These are phyloP conservation scores for Rhinopomastus cyanomelas DNA, from an alignment of 2,113 vertebrate genomes.

Conservation along the genomic window DNA sequence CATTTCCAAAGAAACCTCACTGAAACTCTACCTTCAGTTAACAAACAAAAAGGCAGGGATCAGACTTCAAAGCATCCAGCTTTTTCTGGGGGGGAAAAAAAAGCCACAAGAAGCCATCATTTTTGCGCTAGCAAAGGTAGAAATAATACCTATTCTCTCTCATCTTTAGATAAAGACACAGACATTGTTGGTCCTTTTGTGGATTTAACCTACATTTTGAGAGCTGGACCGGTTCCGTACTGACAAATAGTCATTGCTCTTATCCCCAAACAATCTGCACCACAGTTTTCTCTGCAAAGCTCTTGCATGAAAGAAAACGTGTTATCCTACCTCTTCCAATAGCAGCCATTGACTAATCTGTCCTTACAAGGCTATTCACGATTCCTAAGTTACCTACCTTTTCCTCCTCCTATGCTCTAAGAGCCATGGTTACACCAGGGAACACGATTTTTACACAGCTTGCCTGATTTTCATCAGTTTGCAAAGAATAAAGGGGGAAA, in stretches of 20 bases:
- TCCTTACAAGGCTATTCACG: slow-evolving; percentile 13
- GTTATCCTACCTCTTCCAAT: not conserved
- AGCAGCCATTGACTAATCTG: not conserved
- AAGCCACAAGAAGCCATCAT: not conserved
- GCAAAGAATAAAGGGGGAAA: slow-evolving; percentile 36
- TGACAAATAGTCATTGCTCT: slow-evolving; percentile 16
- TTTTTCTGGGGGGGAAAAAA: slow-evolving; percentile 23
- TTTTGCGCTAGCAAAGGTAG: slow-evolving; percentile 34
- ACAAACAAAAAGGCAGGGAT: not conserved
- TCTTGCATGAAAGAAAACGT: not conserved
- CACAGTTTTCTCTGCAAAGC: not conserved
- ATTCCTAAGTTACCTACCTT: not conserved
- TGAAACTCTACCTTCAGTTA: slow-evolving; percentile 4
- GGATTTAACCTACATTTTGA: slow-evolving; percentile 18
- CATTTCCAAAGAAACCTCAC: slow-evolving; percentile 1
- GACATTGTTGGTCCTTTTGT: not conserved
- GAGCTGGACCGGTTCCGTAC: not conserved
- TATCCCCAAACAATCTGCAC: not conserved
- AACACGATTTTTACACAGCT: slow-evolving; percentile 21
- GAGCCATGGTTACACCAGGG: not conserved
- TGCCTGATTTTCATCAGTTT: slow-evolving; percentile 3
- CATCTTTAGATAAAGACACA: not conserved
- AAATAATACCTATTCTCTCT: slow-evolving; percentile 10
- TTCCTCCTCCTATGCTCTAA: not conserved
- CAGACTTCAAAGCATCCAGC: not conserved